Percentiles rank a stretch among this genome's conserved stretches.
phyloP scores from a whole-genome alignment of 1,140 invertebrate genomes.

The Mamestra configurata region DNA sequence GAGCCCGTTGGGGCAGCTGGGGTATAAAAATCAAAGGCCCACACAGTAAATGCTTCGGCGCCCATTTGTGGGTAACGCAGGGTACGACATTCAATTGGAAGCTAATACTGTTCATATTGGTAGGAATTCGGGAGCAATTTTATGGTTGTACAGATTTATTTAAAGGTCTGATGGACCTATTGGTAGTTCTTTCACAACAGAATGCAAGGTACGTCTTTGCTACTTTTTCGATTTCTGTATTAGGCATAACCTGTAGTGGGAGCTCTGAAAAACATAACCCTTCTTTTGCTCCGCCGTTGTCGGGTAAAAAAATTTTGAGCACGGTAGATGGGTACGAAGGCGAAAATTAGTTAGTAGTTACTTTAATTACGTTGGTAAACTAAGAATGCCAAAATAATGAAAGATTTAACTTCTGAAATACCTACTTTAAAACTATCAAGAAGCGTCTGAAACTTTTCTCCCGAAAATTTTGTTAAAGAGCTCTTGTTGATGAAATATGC shows the following conservation, averaged over 20 bases:
- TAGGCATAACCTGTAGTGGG: too few relatives aligned
- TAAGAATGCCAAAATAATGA: not conserved
- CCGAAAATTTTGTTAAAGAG: not conserved
- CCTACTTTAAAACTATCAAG: conserved; percentile 1
- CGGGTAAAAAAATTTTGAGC: too few relatives aligned
- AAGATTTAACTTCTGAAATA: not conserved
- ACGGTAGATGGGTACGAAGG: too few relatives aligned
- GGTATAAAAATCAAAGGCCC: conserved; percentile 32
- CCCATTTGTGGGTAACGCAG: not conserved
- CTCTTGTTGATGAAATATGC: not conserved
- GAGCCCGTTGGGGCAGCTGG: not conserved
- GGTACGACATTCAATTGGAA: conserved; percentile 16
- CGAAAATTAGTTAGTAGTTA: not conserved
- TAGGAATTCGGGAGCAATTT: not conserved
- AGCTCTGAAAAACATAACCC: too few relatives aligned
- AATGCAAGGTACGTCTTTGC: too few relatives aligned
- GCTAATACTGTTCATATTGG: conserved; percentile 17
- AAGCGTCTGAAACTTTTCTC: not conserved
- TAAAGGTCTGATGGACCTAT: not conserved
- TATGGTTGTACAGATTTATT: conserved; percentile 25
- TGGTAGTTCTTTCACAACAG: too few relatives aligned
- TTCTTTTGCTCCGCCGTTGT: too few relatives aligned
- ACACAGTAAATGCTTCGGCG: conserved; percentile 6
- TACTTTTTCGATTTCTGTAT: too few relatives aligned
- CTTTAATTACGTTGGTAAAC: too few relatives aligned